These are phyloP conservation scores for Candidula unifasciata DNA, from an alignment of 2,888 invertebrate species.

Conservation along the genomic window DNA sequence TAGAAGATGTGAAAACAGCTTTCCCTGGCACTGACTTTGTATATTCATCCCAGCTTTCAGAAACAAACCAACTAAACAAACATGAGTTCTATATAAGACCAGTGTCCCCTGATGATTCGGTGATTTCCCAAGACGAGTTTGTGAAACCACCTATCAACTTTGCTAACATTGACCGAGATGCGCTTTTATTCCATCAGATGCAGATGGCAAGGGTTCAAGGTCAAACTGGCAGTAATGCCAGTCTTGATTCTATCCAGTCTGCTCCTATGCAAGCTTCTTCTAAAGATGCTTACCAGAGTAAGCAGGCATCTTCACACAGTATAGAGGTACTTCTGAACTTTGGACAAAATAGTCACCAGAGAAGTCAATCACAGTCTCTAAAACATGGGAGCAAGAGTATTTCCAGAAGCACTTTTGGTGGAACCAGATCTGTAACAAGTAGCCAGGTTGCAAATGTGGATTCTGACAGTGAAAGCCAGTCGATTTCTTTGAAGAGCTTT, in stretches of 20 bases:
- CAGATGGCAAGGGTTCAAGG: conserved; percentile 69
- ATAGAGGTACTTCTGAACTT: conserved; percentile 70
- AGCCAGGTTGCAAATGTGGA: conserved; percentile 7
- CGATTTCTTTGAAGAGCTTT: background rate
- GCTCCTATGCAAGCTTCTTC: conserved; percentile 64
- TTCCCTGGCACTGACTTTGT: background rate
- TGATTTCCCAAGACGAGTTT: conserved; percentile 61
- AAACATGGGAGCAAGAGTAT: conserved; percentile 32
- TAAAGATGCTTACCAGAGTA: conserved; percentile 57
- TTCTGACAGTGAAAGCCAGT: conserved; percentile 14
- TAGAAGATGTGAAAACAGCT: background rate
- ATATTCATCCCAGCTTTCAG: conserved; percentile 3
- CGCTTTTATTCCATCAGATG: conserved; percentile 72
- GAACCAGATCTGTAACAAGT: background rate
- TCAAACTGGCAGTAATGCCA: conserved; percentile 65
- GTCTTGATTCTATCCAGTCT: conserved; percentile 71
- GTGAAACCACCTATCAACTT: conserved; percentile 55
- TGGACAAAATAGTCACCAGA: background rate
- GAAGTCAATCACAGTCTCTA: conserved; percentile 12
- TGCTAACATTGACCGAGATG: conserved; percentile 70
- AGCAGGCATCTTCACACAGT: conserved; percentile 67
- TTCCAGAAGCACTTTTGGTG: background rate
- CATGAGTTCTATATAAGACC: conserved; percentile 30
- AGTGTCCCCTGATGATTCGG: conserved; percentile 53
- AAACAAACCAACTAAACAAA: background rate